These are phyloP conservation scores for Drosophila nasuta DNA, from an alignment of 1,140 invertebrate species.

Conservation along the genomic window DNA sequence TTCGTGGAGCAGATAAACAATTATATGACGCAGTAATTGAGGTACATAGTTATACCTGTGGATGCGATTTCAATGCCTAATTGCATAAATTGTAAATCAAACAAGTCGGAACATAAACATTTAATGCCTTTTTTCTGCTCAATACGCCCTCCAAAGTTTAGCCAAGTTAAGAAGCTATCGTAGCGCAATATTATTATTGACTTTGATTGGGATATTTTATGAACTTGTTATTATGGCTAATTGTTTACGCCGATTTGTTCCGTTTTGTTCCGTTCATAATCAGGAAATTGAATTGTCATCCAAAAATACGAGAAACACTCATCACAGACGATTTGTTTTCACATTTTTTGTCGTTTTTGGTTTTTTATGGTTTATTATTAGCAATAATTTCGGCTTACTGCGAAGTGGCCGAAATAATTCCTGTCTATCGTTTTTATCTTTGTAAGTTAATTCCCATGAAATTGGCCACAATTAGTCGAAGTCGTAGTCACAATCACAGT, in stretches of 20 bases:
- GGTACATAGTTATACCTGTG: background rate
- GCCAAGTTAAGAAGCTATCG: slow-evolving; percentile 10
- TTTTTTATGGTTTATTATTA: slow-evolving; percentile 28
- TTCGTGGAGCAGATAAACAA: slow-evolving; percentile 56
- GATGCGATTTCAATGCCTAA: slow-evolving; percentile 20
- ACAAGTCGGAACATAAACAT: slow-evolving; percentile 21
- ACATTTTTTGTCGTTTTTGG: slow-evolving; percentile 14
- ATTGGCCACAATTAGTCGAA: slow-evolving; percentile 29
- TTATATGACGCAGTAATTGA: slow-evolving; percentile 49
- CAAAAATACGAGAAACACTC: slow-evolving; percentile 5
- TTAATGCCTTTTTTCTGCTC: background rate
- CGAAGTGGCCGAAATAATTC: slow-evolving; percentile 22
- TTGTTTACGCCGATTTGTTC: slow-evolving; percentile 8
- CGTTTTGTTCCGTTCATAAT: slow-evolving; percentile 2
- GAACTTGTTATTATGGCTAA: slow-evolving; percentile 42
- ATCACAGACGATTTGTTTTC: slow-evolving; percentile 35
- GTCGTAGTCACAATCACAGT: too few species aligned
- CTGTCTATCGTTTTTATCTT: slow-evolving; percentile 33
- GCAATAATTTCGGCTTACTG: slow-evolving; percentile 30
- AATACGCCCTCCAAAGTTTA: background rate
- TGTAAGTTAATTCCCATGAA: slow-evolving; percentile 26
- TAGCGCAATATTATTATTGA: background rate
- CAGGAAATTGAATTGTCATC: slow-evolving; percentile 14
- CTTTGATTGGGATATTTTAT: slow-evolving; percentile 43
- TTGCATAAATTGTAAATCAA: slow-evolving; percentile 29